Percentiles rank a stretch among this genome's conserved stretches.
Conservation (phyloP, 2,797 vertebrate genomes). For the Leptatherina wallacei region DNA sequence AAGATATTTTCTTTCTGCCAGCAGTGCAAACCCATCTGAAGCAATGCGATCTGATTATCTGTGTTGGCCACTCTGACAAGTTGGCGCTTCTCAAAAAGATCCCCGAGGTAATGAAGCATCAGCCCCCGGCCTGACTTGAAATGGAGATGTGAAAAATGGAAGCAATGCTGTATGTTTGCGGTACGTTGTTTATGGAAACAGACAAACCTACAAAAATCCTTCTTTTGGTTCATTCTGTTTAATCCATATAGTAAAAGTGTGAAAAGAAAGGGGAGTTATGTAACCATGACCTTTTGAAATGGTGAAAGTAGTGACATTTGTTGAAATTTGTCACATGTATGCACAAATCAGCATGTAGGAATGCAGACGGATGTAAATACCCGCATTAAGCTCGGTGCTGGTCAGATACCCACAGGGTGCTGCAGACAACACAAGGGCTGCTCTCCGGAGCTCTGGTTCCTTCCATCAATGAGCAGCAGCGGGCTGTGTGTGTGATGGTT, state of each 20-base stretch:
- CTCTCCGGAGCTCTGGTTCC: conserved; percentile 76
- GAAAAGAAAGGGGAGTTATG: conserved; percentile 5
- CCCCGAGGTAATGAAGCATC: conserved; percentile 31
- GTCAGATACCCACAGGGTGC: conserved; percentile 75
- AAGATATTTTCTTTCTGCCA: conserved; percentile 37
- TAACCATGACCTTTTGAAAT: conserved; percentile 34
- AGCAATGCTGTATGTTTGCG: conserved; percentile 32
- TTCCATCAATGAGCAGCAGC: conserved; percentile 87
- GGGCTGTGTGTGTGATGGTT: conserved; percentile 84
- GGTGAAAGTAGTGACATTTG: conserved; percentile 35
- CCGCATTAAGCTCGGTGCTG: conserved; percentile 19
- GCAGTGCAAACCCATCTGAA: conserved; percentile 86
- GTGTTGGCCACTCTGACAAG: conserved; percentile 81
- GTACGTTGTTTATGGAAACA: conserved; percentile 2
- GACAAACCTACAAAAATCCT: neutral
- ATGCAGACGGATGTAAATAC: conserved; percentile 4
- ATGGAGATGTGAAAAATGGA: conserved; percentile 34
- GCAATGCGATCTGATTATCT: conserved; percentile 89
- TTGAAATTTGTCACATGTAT: neutral
- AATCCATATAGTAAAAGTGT: conserved; percentile 1
- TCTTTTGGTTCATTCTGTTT: conserved; percentile 2
- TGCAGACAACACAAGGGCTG: conserved; percentile 84
- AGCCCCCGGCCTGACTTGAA: conserved; percentile 16
- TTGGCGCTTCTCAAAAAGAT: conserved; percentile 49
- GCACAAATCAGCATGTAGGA: conserved; percentile 17